phyloP scores from a whole-genome alignment of 2,888 invertebrate genomes.

The Bellardia bayeri region DNA sequence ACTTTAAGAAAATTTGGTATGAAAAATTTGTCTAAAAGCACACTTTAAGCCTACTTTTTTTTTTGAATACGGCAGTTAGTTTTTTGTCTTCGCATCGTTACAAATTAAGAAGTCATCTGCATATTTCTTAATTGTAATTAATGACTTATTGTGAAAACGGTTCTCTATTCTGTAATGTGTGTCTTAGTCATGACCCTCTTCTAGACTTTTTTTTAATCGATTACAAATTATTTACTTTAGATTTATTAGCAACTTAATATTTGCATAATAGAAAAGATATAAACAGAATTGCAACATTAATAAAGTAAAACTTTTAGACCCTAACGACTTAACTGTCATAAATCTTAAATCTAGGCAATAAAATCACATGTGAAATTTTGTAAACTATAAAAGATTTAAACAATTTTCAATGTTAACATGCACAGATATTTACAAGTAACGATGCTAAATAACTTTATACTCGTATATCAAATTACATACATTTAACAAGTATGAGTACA shows the following conservation, averaged over 20 bases:
- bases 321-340: conserved; percentile 37
- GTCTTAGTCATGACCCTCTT: background rate
- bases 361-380: conserved; percentile 38
- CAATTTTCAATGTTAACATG: conserved; percentile 26
- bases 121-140: too few species aligned
- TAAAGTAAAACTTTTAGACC: background rate
- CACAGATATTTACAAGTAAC: conserved; percentile 9
- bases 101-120: too few species aligned
- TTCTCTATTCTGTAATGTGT: too few species aligned
- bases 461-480: conserved; percentile 20
- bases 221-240: conserved; percentile 40
- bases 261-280: conserved; percentile 14
- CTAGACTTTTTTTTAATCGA: conserved; percentile 10
- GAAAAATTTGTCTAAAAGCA: too few species aligned
- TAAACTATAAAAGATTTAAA: conserved; percentile 36
- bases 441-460: conserved; percentile 19
- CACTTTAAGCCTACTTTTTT: too few species aligned
- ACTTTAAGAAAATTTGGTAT: too few species aligned
- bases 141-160: too few species aligned
- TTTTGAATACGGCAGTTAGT: too few species aligned
- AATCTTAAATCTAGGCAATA: conserved; percentile 47
- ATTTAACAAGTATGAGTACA: background rate
- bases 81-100: too few species aligned
- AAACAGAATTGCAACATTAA: background rate
- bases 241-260: conserved; percentile 43